Conservation (phyloP, 2,888 invertebrate species). For the Cyclophora punctaria region DNA sequence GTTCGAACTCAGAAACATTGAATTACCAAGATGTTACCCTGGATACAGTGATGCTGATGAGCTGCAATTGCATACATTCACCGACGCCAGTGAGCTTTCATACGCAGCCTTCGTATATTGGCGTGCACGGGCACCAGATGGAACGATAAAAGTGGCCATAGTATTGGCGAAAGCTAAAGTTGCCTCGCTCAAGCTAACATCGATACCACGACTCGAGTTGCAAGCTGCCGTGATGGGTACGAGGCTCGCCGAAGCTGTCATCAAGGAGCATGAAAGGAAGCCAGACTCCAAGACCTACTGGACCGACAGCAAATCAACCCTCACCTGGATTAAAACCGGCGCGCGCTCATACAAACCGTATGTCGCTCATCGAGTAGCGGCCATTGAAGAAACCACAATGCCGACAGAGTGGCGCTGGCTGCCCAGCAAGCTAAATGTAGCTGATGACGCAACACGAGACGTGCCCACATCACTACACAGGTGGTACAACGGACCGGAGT, state of each 20-base stretch:
- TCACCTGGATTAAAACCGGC: not conserved
- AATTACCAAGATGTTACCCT: conserved; percentile 5
- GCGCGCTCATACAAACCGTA: not conserved
- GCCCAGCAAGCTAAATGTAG: conserved; percentile 11
- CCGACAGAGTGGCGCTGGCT: conserved; percentile 12
- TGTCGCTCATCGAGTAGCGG: conserved; percentile 13
- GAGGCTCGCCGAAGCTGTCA: not conserved
- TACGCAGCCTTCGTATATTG: conserved; percentile 17
- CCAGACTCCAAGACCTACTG: not conserved
- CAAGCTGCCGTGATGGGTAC: not conserved
- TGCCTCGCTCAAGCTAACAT: not conserved
- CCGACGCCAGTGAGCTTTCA: conserved; percentile 19
- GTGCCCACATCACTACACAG: not conserved
- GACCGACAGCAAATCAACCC: not conserved
- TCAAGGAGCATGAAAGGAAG: not conserved
- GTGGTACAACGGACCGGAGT: conserved; percentile 2
- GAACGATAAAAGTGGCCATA: not conserved
- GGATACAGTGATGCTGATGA: not conserved
- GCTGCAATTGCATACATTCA: conserved; percentile 16
- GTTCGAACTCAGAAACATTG: conserved; percentile 3
- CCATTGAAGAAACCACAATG: conserved; percentile 10
- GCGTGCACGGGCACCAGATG: not conserved
- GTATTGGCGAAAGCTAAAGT: conserved; percentile 4
- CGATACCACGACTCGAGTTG: not conserved
- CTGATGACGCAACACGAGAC: conserved; percentile 12